phyloP scores from a whole-genome alignment of 2,113 vertebrate species.

The Larimichthys polyactis region DNA sequence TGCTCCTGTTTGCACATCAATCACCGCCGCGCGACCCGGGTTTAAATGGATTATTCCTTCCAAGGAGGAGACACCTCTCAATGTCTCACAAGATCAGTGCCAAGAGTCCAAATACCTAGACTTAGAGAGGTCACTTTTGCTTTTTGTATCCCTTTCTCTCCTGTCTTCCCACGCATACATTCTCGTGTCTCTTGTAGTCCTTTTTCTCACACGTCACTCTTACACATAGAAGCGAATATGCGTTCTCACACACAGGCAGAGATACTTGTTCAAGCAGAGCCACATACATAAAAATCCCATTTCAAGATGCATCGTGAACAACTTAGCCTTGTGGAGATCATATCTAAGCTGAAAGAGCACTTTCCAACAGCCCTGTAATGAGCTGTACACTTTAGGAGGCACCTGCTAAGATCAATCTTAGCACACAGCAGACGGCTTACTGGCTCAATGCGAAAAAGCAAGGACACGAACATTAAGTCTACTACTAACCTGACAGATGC shows the following conservation, averaged over 20 bases:
- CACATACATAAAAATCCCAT: constrained; percentile 42
- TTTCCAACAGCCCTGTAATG: constrained; percentile 62
- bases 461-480: constrained; percentile 48
- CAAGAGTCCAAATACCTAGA: constrained; percentile 67
- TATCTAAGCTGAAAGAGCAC: constrained; percentile 34
- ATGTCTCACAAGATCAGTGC: constrained; percentile 78
- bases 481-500: constrained; percentile 54
- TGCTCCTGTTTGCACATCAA: constrained; percentile 74
- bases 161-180: constrained; percentile 26
- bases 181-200: background rate
- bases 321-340: constrained; percentile 42
- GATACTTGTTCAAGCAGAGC: constrained; percentile 31
- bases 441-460: constrained; percentile 48
- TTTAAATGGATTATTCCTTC: constrained; percentile 81
- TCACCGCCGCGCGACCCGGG: constrained; percentile 73
- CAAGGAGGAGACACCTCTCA: constrained; percentile 71
- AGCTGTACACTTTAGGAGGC: constrained; percentile 50
- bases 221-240: background rate
- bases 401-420: constrained; percentile 56
- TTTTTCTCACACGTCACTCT: constrained; percentile 26
- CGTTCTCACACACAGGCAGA: background rate
- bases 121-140: constrained; percentile 70
- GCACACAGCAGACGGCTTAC: constrained; percentile 13
- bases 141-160: constrained; percentile 47
- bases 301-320: constrained; percentile 36